These are phyloP conservation scores for Thalassarche chlororhynchos DNA, from an alignment of 2,113 vertebrate species.

Conservation along the genomic window DNA sequence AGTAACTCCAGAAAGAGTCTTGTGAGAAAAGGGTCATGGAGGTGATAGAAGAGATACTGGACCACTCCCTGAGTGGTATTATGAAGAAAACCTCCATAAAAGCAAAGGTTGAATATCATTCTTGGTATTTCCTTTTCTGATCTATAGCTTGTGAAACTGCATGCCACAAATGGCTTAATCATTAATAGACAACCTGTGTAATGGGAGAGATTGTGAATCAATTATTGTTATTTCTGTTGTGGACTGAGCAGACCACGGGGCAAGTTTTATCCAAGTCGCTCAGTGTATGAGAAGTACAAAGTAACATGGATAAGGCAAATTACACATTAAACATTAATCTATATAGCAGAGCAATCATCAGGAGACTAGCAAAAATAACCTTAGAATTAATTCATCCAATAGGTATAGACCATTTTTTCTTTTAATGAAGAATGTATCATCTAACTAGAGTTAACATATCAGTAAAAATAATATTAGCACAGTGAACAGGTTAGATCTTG, in stretches of 20 bases:
- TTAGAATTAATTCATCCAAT: neutral
- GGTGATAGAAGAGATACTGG: neutral
- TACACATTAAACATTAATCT: slow-evolving; percentile 23
- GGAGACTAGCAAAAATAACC: neutral
- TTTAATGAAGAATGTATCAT: neutral
- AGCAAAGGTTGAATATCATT: neutral
- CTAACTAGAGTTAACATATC: neutral
- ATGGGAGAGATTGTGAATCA: neutral
- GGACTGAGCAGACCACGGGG: neutral
- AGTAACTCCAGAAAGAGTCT: neutral
- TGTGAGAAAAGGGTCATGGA: neutral
- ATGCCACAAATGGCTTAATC: slow-evolving; percentile 21
- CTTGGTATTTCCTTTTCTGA: neutral
- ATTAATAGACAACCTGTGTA: neutral
- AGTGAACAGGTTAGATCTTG: neutral
- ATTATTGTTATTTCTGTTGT: neutral
- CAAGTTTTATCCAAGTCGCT: slow-evolving; percentile 15
- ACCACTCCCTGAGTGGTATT: neutral
- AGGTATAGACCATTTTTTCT: neutral
- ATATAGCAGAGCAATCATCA: neutral
- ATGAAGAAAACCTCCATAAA: neutral
- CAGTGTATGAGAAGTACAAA: neutral
- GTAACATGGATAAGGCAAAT: slow-evolving; percentile 33
- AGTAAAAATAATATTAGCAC: neutral
- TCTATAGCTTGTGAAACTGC: neutral